These are phyloP conservation scores for Tanypteryx hageni DNA, from an alignment of 2,888 invertebrate species.

Conservation along the genomic window DNA sequence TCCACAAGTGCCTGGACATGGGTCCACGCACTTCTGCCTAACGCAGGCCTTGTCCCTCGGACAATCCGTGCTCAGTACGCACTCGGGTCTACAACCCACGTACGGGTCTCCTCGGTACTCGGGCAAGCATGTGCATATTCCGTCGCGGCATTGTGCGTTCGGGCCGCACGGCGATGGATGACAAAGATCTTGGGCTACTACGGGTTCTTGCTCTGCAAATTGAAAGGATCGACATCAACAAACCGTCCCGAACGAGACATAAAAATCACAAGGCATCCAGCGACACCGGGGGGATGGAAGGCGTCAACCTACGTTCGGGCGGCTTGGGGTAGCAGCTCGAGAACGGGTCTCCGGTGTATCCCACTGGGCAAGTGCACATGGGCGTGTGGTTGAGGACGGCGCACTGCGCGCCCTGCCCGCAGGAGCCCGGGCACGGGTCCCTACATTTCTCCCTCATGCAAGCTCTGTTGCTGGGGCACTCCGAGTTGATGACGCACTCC, in stretches of 20 bases:
- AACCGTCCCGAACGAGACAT: background rate
- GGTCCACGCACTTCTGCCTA: conserved; percentile 68
- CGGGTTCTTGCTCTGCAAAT: conserved; percentile 70
- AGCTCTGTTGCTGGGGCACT: conserved; percentile 79
- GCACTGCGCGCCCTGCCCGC: conserved; percentile 78
- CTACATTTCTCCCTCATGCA: conserved; percentile 78
- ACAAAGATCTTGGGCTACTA: conserved; percentile 79
- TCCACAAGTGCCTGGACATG: conserved; percentile 72
- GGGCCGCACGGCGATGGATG: conserved; percentile 86
- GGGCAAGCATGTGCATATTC: conserved; percentile 71
- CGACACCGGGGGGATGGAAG: conserved; percentile 18
- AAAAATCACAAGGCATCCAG: background rate
- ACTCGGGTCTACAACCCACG: conserved; percentile 68
- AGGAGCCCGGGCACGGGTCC: conserved; percentile 79
- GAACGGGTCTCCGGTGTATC: conserved; percentile 86
- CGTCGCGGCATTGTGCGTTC: conserved; percentile 72
- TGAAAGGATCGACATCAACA: conserved; percentile 32
- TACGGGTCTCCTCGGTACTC: conserved; percentile 67
- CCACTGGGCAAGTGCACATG: conserved; percentile 80
- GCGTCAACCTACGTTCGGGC: conserved; percentile 70
- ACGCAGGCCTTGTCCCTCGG: conserved; percentile 69
- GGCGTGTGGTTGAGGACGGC: conserved; percentile 75
- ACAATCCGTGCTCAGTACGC: conserved; percentile 72
- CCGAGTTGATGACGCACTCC: conserved; percentile 83
- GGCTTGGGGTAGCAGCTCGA: conserved; percentile 76